Percentiles rank a stretch among this genome's conserved stretches.
Evolutionary conservation across 2,797 vertebrate genomes (phyloP).

Genomic region (Anas georgica): DNA sequence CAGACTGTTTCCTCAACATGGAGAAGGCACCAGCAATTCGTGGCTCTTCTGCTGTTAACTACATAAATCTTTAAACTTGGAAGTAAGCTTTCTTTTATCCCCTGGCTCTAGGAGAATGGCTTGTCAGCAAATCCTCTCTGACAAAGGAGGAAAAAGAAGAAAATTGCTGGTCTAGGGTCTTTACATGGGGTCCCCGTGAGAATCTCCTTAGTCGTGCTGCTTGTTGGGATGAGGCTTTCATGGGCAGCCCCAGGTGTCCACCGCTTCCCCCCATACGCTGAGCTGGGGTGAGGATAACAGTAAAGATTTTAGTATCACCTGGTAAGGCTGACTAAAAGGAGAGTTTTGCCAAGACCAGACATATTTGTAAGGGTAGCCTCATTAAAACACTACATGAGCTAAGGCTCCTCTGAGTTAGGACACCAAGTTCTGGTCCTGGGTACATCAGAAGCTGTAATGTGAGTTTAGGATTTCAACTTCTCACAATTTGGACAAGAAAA

Average conservation of each 20-base stretch:
- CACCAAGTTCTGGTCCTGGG: neutral
- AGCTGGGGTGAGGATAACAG: neutral
- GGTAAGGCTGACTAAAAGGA: neutral
- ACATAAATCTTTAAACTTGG: neutral
- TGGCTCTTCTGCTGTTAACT: neutral
- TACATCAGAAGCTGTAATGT: neutral
- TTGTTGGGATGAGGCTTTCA: accelerated
- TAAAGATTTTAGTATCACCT: neutral
- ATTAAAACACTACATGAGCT: neutral
- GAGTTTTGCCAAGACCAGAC: neutral
- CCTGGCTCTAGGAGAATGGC: neutral
- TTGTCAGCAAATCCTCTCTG: neutral
- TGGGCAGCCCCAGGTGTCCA: neutral
- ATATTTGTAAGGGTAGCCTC: neutral
- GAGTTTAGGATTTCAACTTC: neutral
- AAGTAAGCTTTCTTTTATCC: neutral
- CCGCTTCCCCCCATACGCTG: neutral
- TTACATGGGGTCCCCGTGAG: neutral
- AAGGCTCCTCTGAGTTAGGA: neutral
- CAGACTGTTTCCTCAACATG: neutral
- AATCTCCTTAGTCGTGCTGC: neutral
- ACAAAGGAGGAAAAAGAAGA: neutral
- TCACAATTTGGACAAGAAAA: neutral
- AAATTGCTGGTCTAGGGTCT: neutral
- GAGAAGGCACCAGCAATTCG: neutral